Conservation (phyloP, 2,888 invertebrate species). For the Idaea dimidiata region DNA sequence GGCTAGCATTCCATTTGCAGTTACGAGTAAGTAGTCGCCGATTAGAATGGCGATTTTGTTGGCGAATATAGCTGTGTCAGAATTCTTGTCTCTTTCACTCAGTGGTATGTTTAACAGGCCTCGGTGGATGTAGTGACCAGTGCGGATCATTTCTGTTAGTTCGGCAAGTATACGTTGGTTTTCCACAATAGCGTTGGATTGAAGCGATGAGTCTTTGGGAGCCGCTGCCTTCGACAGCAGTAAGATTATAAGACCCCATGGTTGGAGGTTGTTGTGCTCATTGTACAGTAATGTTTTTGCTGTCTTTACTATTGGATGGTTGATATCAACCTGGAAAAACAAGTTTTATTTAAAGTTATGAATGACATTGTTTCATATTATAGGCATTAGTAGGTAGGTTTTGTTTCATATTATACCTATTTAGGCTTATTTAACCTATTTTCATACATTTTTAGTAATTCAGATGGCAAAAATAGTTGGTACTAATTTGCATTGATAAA, state of each 20-base stretch:
- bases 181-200: slow-evolving; percentile 79
- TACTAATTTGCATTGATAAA: background rate
- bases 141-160: slow-evolving; percentile 93
- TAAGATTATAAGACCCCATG: slow-evolving; percentile 91
- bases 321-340: slow-evolving; percentile 84
- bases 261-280: slow-evolving; percentile 91
- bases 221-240: slow-evolving; percentile 87
- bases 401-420: too few relatives aligned
- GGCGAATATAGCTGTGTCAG: slow-evolving; percentile 89
- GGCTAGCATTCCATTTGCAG: slow-evolving; percentile 90
- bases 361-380: too few relatives aligned
- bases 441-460: too few relatives aligned
- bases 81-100: slow-evolving; percentile 74
- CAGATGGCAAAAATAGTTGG: too few relatives aligned
- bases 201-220: slow-evolving; percentile 79
- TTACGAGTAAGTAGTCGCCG: slow-evolving; percentile 92
- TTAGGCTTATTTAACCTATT: too few relatives aligned
- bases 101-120: slow-evolving; percentile 72
- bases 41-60: slow-evolving; percentile 93
- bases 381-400: too few relatives aligned
- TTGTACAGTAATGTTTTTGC: slow-evolving; percentile 91
- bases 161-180: slow-evolving; percentile 79
- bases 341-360: background rate
- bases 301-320: slow-evolving; percentile 92
- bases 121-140: slow-evolving; percentile 90